phyloP scores from a whole-genome alignment of 1,140 invertebrate genomes.

The Pentalonia nigronervosa region DNA sequence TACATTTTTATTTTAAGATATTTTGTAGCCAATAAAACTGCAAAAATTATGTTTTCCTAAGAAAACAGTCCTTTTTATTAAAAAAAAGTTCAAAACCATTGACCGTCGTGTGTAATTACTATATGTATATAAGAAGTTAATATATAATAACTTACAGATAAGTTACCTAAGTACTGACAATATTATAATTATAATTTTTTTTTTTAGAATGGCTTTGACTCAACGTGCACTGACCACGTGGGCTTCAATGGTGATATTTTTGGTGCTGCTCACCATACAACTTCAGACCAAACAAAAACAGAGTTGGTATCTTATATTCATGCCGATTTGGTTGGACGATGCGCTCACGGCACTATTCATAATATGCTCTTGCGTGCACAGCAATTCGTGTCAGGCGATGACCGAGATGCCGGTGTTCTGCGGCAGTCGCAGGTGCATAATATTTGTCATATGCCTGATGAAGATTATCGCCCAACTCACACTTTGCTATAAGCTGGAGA shows the following conservation, averaged over 20 bases:
- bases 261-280: slow-evolving; percentile 54
- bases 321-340: slow-evolving; percentile 56
- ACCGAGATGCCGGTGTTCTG: slow-evolving; percentile 41
- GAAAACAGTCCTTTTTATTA: not conserved
- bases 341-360: slow-evolving; percentile 42
- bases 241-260: slow-evolving; percentile 52
- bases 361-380: slow-evolving; percentile 41
- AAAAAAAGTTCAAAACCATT: not conserved
- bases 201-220: slow-evolving; percentile 40
- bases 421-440: slow-evolving; percentile 41
- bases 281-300: slow-evolving; percentile 48
- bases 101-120: not conserved
- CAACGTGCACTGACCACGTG: slow-evolving; percentile 50
- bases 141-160: not conserved
- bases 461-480: slow-evolving; percentile 41
- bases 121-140: not conserved
- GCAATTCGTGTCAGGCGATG: slow-evolving; percentile 46
- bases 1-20: not conserved
- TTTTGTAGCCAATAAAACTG: not conserved
- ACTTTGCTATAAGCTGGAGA: slow-evolving; percentile 37
- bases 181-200: not conserved
- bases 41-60: not conserved
- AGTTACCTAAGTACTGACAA: not conserved
- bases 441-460: slow-evolving; percentile 48
- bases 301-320: slow-evolving; percentile 51